Conservation (phyloP, 2,113 vertebrate species). For the Motacilla tschutschensis region DNA sequence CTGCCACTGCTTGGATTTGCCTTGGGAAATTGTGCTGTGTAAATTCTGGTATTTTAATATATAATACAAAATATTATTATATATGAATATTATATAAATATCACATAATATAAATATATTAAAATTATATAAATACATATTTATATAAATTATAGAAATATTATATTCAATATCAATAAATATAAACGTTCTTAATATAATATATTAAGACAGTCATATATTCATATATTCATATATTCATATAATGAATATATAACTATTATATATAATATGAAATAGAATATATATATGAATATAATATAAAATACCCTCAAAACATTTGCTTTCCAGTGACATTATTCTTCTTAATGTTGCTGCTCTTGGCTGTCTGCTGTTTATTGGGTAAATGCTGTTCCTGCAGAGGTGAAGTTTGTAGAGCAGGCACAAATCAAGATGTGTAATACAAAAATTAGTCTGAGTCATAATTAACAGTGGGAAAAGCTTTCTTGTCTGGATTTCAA, state of each 20-base stretch:
- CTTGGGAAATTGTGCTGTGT: background rate
- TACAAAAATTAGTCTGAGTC: background rate
- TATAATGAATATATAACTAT: too few species aligned
- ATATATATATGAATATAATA: background rate
- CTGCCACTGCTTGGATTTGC: background rate
- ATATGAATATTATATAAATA: too few species aligned
- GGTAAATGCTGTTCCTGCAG: background rate
- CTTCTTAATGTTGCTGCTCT: background rate
- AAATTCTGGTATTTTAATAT: background rate
- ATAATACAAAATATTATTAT: too few species aligned
- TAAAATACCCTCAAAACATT: background rate
- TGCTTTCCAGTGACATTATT: background rate
- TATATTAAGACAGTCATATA: too few species aligned
- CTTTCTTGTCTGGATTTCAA: background rate
- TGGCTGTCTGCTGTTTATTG: accelerated
- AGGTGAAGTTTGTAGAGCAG: background rate
- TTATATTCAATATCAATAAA: too few species aligned
- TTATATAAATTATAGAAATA: too few species aligned
- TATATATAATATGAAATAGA: too few species aligned
- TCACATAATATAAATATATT: too few species aligned
- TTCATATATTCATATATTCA: too few species aligned
- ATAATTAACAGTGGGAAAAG: background rate
- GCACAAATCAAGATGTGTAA: background rate
- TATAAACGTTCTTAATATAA: too few species aligned
- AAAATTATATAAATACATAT: too few species aligned